A percentile compares a stretch with the other conserved stretches of the same genome.
phyloP scores from a whole-genome alignment of 2,113 vertebrate species.

The Pygoscelis adeliae region DNA sequence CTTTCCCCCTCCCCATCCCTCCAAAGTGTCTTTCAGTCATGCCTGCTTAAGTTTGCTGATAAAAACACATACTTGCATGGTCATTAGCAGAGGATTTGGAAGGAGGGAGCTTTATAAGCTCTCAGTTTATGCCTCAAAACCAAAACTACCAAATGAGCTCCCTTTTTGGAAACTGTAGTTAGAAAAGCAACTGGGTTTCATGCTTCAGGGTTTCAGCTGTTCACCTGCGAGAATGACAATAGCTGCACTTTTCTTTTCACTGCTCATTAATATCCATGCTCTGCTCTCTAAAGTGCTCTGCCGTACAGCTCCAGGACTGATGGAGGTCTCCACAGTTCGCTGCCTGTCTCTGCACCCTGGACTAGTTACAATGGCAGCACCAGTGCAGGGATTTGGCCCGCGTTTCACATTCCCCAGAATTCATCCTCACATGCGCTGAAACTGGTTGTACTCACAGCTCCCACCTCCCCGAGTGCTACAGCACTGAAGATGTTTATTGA shows the following conservation, averaged over 20 bases:
- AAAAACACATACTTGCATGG: slow-evolving; percentile 46
- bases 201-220: background rate
- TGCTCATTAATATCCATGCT: background rate
- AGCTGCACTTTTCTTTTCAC: background rate
- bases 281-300: background rate
- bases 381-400: background rate
- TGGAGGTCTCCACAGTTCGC: background rate
- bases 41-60: slow-evolving; percentile 47
- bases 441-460: background rate
- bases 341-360: background rate
- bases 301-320: background rate
- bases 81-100: slow-evolving; percentile 5
- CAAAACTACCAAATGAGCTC: background rate
- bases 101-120: background rate
- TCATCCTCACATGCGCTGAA: background rate
- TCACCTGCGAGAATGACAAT: background rate
- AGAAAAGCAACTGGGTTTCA: background rate
- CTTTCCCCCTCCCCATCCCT: background rate
- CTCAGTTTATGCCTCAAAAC: slow-evolving; percentile 16
- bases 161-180: background rate
- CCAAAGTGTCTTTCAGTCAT: slow-evolving; percentile 30
- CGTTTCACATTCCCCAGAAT: background rate
- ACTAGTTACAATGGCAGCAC: background rate
- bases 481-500: background rate
- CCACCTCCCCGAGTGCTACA: background rate